A percentile compares a stretch with the other conserved stretches of the same genome.
phyloP scores from a whole-genome alignment of 2,113 vertebrate genomes.

The Loxodonta africana region DNA sequence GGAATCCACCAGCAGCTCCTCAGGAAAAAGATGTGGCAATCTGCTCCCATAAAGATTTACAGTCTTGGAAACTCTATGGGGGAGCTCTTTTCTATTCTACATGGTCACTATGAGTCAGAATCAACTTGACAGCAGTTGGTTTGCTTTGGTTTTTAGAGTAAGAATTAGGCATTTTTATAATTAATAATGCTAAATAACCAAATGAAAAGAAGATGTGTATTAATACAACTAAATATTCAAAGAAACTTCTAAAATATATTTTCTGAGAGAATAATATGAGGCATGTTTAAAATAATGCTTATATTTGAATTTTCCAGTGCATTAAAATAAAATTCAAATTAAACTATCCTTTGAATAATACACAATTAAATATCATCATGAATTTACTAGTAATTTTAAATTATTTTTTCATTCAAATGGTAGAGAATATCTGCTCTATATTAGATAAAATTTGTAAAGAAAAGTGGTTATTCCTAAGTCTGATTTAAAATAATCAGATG shows the following conservation, averaged over 20 bases:
- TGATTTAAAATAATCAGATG: slow-evolving; percentile 67
- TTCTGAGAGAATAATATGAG: not conserved
- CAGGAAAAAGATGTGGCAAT: too few species aligned
- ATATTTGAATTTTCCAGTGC: not conserved
- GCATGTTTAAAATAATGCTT: not conserved
- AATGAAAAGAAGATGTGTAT: not conserved
- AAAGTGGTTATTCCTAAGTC: slow-evolving; percentile 54
- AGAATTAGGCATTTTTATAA: not conserved
- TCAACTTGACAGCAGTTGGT: too few species aligned
- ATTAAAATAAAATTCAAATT: not conserved
- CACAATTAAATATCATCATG: too few species aligned
- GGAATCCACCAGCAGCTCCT: too few species aligned
- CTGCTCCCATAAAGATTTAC: too few species aligned
- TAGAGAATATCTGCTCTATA: not conserved
- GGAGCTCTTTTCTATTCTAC: too few species aligned
- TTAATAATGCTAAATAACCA: not conserved
- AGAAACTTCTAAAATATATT: not conserved
- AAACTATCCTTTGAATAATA: not conserved
- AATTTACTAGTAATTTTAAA: not conserved
- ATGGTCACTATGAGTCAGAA: too few species aligned
- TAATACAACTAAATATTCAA: not conserved
- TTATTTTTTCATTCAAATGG: not conserved
- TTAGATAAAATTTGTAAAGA: slow-evolving; percentile 66
- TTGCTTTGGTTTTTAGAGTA: not conserved
- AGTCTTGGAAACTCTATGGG: too few species aligned